A percentile compares a stretch with the other conserved stretches of the same genome.
phyloP scores from a whole-genome alignment of 2,797 vertebrate genomes.

The Perdix hodgsoniae region DNA sequence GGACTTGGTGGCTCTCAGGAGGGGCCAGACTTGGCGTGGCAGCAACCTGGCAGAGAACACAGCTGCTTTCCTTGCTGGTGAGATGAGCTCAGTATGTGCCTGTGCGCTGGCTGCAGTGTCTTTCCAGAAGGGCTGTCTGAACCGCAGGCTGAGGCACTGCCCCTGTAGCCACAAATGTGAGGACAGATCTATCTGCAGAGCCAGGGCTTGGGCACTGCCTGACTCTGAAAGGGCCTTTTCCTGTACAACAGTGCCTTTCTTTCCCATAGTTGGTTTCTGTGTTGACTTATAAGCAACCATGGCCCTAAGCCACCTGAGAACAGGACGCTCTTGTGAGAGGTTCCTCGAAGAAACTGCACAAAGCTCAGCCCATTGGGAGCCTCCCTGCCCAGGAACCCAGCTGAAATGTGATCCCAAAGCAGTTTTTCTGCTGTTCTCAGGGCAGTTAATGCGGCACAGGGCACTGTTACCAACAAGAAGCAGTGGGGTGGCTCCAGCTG shows the following conservation, averaged over 20 bases:
- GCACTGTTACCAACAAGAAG: neutral
- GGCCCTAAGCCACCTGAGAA: neutral
- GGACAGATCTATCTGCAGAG: neutral
- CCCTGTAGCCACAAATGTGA: neutral
- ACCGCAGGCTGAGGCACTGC: neutral
- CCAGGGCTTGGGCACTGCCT: no score
- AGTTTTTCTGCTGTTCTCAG: neutral
- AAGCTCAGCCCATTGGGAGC: neutral
- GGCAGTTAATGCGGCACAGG: neutral
- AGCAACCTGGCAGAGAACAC: neutral
- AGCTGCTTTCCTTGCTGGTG: neutral
- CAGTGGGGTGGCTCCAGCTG: neutral
- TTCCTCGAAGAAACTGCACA: neutral
- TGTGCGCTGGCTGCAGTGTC: neutral
- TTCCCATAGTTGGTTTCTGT: neutral
- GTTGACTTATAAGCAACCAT: neutral
- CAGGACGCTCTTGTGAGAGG: neutral
- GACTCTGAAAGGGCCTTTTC: neutral
- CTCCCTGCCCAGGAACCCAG: neutral
- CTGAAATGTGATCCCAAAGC: neutral
- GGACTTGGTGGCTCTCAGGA: neutral
- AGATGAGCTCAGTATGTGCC: neutral
- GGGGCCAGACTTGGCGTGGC: neutral
- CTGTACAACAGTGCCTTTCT: fast-evolving
- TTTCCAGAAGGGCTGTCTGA: neutral